phyloP scores from a whole-genome alignment of 1,140 invertebrate genomes.

The Galleria mellonella region DNA sequence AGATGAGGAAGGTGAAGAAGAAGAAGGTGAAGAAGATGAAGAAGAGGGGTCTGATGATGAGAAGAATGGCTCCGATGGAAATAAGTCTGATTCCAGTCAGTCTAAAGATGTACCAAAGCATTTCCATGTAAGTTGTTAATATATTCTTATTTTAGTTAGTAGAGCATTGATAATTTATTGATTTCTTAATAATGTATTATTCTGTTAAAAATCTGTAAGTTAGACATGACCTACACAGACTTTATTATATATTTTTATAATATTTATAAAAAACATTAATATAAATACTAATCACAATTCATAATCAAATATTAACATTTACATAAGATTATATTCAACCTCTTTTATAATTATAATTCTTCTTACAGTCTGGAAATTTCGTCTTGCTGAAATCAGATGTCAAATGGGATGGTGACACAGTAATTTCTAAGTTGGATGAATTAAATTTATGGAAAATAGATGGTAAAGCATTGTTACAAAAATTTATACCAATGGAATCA shows the following conservation, averaged over 20 bases:
- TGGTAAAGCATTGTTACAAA: slow-evolving; percentile 85
- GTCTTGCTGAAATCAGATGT: slow-evolving; percentile 81
- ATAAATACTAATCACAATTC: too few species aligned
- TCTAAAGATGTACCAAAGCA: slow-evolving; percentile 74
- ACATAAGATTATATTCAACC: too few species aligned
- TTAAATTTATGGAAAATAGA: slow-evolving; percentile 86
- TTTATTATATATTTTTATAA: too few species aligned
- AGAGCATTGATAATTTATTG: too few species aligned
- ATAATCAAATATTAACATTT: too few species aligned
- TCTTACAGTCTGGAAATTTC: slow-evolving; percentile 80
- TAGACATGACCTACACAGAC: too few species aligned
- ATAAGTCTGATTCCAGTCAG: slow-evolving; percentile 72
- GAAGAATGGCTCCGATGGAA: slow-evolving; percentile 71
- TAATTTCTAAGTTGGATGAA: slow-evolving; percentile 71
- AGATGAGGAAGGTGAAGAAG: slow-evolving; percentile 63
- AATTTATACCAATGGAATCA: slow-evolving; percentile 83
- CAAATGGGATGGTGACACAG: slow-evolving; percentile 73
- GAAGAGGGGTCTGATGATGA: slow-evolving; percentile 73
- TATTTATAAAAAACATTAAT: too few species aligned
- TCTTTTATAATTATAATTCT: too few species aligned
- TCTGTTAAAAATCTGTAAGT: too few species aligned
- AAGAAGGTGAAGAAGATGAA: slow-evolving; percentile 59
- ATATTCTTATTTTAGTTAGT: too few species aligned
- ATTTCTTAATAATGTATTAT: too few species aligned
- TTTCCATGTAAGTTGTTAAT: slow-evolving; percentile 58